Conservation (phyloP, 2,888 invertebrate species). For the Zaprionus lineosus region DNA sequence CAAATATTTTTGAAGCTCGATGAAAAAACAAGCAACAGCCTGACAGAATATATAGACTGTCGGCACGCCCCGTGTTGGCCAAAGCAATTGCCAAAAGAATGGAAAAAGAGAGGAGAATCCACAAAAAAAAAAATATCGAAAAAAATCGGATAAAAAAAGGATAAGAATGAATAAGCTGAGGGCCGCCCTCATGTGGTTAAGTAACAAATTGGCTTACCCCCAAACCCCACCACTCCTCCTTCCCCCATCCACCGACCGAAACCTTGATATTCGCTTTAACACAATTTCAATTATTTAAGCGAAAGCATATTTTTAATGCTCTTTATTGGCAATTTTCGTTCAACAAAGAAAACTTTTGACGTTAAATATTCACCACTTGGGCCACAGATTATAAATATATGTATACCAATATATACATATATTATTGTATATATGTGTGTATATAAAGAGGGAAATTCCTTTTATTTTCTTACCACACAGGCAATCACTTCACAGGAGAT, state of each 20-base stretch:
- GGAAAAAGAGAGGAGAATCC: conserved; percentile 9
- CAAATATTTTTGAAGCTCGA: conserved; percentile 64
- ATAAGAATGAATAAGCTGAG: conserved; percentile 28
- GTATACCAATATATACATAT: neutral
- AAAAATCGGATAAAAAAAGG: neutral
- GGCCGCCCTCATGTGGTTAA: conserved; percentile 29
- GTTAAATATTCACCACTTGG: conserved; percentile 27
- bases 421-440: too few species aligned
- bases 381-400: conserved; percentile 9
- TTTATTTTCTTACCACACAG: too few species aligned
- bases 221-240: neutral
- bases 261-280: conserved; percentile 55
- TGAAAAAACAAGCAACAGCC: conserved; percentile 49
- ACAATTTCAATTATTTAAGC: conserved; percentile 69
- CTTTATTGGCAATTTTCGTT: conserved; percentile 69
- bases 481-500: conserved; percentile 9
- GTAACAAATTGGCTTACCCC: conserved; percentile 47
- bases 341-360: conserved; percentile 49
- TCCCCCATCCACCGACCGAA: too few species aligned
- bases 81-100: conserved; percentile 25
- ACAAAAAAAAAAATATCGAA: conserved; percentile 5
- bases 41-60: conserved; percentile 59
- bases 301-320: conserved; percentile 70
- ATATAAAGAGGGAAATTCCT: too few species aligned
- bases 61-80: conserved; percentile 52